Evolutionary conservation across 2,888 invertebrate genomes (phyloP), one percentile per base, ranked within the genome.

Genomic region (Vesta saturnalis): DNA sequence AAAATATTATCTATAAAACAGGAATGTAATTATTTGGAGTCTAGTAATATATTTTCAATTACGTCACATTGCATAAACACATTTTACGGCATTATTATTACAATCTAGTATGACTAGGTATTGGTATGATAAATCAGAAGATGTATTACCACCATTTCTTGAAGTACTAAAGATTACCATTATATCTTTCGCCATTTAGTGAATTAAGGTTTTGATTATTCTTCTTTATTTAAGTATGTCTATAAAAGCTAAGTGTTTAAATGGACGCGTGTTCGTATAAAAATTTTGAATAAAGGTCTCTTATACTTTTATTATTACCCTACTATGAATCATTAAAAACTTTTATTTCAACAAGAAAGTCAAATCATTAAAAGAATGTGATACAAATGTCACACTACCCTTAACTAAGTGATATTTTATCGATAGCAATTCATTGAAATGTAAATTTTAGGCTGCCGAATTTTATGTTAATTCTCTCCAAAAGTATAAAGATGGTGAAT

Each of bases 381-480:
- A 39, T 39, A 39, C 39, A n/a, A 39, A 39, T 39, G 8, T n/a
- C 39, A 3, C 39, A 12, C 8, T 39, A 39, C n/a, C 12, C n/a
- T 39, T 12, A 2, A 39, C 39, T n/a, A n/a, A 39, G 8, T 39
- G 12, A 39, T 39, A 39, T n/a, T 39, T 39, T 10, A 10, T 39
- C 39, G n/a, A n/a, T 39, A 39, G n/a, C 39, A 39, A 39, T n/a
- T 39, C 3, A 39, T 39, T 39, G 12, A 4, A 8, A 39, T 6
- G n/a, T 39, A 39, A 39, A 39, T 39, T 39, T 39, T 39, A 2
- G n/a, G n/a, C 8, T n/a, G 8, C 12, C n/a, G n/a, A n/a, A 39
- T 39, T 39, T 39, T 39, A 39, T 39, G 39, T 39, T 39, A 39
- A 39, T 39, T 39, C n/a, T n/a, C n/a, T n/a, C n/a, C n/a, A n/a